Base-by-base conservation (phyloP, 2,113 vertebrate genomes). In the Jacana jacana region DNA sequence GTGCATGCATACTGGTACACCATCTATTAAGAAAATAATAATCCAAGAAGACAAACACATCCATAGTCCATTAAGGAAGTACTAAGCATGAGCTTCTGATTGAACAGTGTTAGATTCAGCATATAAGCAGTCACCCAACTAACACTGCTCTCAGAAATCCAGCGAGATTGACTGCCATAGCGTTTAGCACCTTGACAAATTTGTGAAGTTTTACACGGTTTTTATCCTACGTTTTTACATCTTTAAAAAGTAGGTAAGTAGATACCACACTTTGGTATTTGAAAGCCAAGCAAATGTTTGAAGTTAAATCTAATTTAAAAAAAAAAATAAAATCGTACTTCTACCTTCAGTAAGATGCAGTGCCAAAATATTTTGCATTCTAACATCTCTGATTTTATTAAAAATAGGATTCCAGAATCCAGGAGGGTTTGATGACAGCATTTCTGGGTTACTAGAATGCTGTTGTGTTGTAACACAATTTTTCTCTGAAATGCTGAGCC, bases 391-490 rank as follows among this genome's bases (percentile, higher is more conserved):
- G 28, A 33, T 92, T 78, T 78, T 44, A 61, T 72, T 35, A 63
- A 84, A 83, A 64, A 25, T 24, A 81, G 37, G 33, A 72, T 15
- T 65, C 25, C 17, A 20, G 46, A 14, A 49, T 27, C n/a, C 35
- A 55, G 66, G 49, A 86, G 79, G 23, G 58, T 69, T 91, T 88
- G n/a, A 44, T 40, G 55, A 57, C 5, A 66, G 42, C 58, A 73
- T 81, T 72, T 94, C 86, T 77, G 57, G 70, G 61, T 85, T 93
- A 72, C 27, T 72, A 40, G 48, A 63, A 84, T 69, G 88, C 81
- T 95, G 27, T 58, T 93, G 40, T 40, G 63, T n/a, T 82, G 91
- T 68, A 91, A 89, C 89, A 87, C 70, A 78, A 58, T 77, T 93
- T 78, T 60, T 86, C 64, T 82, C 40, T 71, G 48, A 81, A 90